A percentile compares a stretch with the other conserved stretches of the same genome.
phyloP scores from a whole-genome alignment of 2,888 invertebrate species.

The Hipparchia semele region DNA sequence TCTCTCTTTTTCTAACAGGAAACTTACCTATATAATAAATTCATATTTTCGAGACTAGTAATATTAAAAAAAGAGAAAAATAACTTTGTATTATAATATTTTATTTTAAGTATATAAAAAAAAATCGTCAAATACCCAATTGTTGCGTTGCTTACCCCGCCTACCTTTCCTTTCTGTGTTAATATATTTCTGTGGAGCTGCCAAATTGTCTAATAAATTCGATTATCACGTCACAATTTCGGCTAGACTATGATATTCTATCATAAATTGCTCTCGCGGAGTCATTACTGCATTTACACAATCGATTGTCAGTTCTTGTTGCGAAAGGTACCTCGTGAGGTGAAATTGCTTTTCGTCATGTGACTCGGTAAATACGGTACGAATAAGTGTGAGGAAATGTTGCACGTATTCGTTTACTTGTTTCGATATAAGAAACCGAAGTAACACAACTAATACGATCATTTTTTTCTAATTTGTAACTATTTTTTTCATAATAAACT shows the following conservation, averaged over 20 bases:
- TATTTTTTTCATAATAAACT: too few species aligned
- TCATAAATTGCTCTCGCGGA: constrained; percentile 55
- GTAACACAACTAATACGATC: neutral
- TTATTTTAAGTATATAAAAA: too few species aligned
- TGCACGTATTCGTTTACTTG: constrained; percentile 11
- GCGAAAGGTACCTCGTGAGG: constrained; percentile 66
- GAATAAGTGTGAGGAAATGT: constrained; percentile 23
- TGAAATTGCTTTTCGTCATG: constrained; percentile 75
- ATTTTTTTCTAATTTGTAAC: neutral
- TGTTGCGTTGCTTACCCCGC: too few species aligned
- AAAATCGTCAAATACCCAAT: too few species aligned
- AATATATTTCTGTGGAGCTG: constrained; percentile 20
- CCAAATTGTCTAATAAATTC: constrained; percentile 30
- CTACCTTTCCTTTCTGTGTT: too few species aligned
- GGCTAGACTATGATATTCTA: constrained; percentile 38
- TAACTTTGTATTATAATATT: too few species aligned
- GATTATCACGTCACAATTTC: constrained; percentile 34
- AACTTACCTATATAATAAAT: too few species aligned
- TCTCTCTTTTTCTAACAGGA: too few species aligned
- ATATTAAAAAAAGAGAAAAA: too few species aligned
- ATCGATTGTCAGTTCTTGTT: constrained; percentile 72
- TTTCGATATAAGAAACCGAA: constrained; percentile 3
- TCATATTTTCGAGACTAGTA: too few species aligned
- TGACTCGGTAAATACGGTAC: constrained; percentile 56
- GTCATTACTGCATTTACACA: constrained; percentile 73